A percentile compares a stretch with the other conserved stretches of the same genome.
Conservation (phyloP, 2,797 vertebrate genomes). For the Rhabdomys pumilio region DNA sequence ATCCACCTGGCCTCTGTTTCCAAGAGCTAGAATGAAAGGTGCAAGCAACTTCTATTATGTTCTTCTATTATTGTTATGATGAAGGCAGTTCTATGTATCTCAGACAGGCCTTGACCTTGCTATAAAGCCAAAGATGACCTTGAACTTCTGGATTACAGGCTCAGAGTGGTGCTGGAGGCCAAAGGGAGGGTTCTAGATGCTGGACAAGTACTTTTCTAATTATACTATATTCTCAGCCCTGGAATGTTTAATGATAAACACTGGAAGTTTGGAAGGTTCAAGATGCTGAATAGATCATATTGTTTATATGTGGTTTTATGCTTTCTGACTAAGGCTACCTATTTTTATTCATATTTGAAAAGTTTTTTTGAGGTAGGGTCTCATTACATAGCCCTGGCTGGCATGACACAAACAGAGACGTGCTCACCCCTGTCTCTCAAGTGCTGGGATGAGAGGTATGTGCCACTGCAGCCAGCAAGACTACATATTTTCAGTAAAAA, state of each 20-base stretch:
- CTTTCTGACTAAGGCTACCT: slow-evolving; percentile 35
- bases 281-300: slow-evolving; percentile 18
- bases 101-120: background rate
- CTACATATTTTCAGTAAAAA: slow-evolving; percentile 47
- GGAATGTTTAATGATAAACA: slow-evolving; percentile 65
- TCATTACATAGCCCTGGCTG: background rate
- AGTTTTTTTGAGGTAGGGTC: background rate
- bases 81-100: background rate
- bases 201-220: background rate
- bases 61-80: background rate
- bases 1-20: background rate
- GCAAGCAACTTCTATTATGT: background rate
- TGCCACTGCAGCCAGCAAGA: background rate
- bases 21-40: background rate
- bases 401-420: background rate
- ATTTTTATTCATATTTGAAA: background rate
- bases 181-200: background rate
- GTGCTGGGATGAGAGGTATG: background rate
- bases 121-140: background rate
- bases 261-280: slow-evolving; percentile 37
- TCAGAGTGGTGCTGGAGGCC: background rate
- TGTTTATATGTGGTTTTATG: slow-evolving; percentile 53
- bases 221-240: background rate
- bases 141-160: background rate
- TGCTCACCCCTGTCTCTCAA: too few relatives aligned